Percentiles rank a stretch among this genome's conserved stretches.
Conservation (phyloP, 2,888 invertebrate genomes). For the Chrysopilus asiliformis region DNA sequence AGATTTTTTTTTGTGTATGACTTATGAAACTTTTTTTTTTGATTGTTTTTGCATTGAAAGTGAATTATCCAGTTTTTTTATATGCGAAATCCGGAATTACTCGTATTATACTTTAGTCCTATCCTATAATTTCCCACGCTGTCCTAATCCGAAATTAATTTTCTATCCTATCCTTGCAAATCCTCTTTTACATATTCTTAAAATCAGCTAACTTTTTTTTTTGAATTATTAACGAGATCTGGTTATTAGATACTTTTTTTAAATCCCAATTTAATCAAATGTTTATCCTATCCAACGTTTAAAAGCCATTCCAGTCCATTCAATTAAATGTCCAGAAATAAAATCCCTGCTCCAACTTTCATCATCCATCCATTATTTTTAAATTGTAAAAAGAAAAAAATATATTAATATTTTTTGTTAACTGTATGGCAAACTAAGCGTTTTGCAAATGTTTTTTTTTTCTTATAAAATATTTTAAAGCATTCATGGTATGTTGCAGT, state of each 20-base stretch:
- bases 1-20: no score
- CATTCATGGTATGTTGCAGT: no score
- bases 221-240: not conserved
- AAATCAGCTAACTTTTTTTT: not conserved
- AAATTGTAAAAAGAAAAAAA: conserved; percentile 15
- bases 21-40: no score
- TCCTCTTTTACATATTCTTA: conserved; percentile 2
- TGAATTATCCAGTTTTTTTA: not conserved
- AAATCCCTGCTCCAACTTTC: conserved; percentile 12
- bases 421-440: no score
- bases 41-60: no score
- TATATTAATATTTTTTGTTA: conserved; percentile 13
- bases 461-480: not conserved
- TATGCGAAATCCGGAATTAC: not conserved
- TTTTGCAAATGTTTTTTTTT: conserved; percentile 2
- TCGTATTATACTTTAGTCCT: no score
- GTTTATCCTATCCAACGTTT: conserved; percentile 12
- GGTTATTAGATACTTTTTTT: conserved; percentile 10
- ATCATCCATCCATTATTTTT: conserved; percentile 13
- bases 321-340: conserved; percentile 14
- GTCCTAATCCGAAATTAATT: conserved; percentile 10
- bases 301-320: conserved; percentile 14
- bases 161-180: conserved; percentile 9
- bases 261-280: conserved; percentile 9
- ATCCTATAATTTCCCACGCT: conserved; percentile 10